These are phyloP conservation scores for Solenodon paradoxus DNA, from an alignment of 2,113 vertebrate species.

Conservation along the genomic window DNA sequence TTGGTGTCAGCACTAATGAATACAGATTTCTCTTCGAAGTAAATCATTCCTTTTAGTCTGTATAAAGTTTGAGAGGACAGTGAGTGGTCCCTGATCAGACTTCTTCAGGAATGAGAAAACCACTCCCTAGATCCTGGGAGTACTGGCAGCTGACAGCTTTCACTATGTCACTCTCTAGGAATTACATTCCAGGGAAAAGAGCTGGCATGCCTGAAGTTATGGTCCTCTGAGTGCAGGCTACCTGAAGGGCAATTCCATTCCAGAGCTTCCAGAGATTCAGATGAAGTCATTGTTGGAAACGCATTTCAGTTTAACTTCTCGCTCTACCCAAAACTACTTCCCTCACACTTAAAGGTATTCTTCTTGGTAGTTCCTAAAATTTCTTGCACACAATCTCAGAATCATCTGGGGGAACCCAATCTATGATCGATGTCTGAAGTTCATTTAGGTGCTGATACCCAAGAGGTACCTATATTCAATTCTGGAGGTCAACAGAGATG, in stretches of 20 bases:
- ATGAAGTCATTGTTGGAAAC: neutral
- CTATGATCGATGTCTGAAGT: neutral
- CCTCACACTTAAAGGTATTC: neutral
- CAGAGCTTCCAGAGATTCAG: neutral
- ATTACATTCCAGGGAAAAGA: neutral
- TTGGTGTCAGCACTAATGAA: neutral
- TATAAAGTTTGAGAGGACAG: neutral
- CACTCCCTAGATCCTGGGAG: neutral
- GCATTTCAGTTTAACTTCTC: neutral
- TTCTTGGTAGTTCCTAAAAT: neutral
- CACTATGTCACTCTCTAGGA: neutral
- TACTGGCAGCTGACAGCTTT: neutral
- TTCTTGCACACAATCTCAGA: neutral
- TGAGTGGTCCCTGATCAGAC: neutral
- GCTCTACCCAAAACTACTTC: neutral
- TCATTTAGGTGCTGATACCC: neutral
- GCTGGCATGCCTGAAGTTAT: neutral
- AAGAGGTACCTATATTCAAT: neutral
- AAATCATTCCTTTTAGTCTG: neutral
- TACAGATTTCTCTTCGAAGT: neutral
- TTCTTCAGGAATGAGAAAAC: neutral
- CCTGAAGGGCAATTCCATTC: neutral
- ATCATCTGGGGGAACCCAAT: neutral
- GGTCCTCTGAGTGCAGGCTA: neutral
- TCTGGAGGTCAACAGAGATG: neutral